Evolutionary conservation across 2,113 vertebrate species (phyloP).

Genomic region (Lichenostomus cassidix): DNA sequence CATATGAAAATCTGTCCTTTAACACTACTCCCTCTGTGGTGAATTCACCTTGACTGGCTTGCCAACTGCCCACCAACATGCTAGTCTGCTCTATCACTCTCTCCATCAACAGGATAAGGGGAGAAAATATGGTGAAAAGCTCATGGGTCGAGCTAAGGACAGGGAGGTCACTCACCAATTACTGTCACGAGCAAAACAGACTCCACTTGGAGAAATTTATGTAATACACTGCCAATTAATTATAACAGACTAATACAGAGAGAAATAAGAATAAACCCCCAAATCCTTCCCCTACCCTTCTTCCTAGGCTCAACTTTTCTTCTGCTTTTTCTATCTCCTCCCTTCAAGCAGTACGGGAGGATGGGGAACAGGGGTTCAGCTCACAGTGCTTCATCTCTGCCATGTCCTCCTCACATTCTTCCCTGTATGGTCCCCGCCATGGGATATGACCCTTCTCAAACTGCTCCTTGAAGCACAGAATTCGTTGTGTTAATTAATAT

Average conservation of each 20-base stretch:
- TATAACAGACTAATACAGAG: not conserved
- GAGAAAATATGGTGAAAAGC: not conserved
- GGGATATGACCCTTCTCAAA: not conserved
- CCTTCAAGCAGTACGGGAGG: not conserved
- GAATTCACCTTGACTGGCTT: not conserved
- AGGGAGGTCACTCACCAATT: not conserved
- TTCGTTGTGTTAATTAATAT: not conserved
- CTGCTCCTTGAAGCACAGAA: not conserved
- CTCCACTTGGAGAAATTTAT: not conserved
- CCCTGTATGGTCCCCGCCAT: not conserved
- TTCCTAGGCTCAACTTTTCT: not conserved
- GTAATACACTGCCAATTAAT: not conserved
- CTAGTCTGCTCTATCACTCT: not conserved
- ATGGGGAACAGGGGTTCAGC: not conserved
- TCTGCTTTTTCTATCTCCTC: not conserved
- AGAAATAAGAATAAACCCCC: not conserved
- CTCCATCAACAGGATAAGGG: not conserved
- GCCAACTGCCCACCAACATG: not conserved
- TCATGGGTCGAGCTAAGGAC: accelerated
- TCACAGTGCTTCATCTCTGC: not conserved
- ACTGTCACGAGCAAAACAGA: not conserved
- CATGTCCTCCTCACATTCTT: accelerated
- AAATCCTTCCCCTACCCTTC: not conserved
- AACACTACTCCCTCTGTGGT: not conserved
- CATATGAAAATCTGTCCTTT: not conserved